Conservation (phyloP, 1,140 invertebrate species). For the Achatina immaculata region DNA sequence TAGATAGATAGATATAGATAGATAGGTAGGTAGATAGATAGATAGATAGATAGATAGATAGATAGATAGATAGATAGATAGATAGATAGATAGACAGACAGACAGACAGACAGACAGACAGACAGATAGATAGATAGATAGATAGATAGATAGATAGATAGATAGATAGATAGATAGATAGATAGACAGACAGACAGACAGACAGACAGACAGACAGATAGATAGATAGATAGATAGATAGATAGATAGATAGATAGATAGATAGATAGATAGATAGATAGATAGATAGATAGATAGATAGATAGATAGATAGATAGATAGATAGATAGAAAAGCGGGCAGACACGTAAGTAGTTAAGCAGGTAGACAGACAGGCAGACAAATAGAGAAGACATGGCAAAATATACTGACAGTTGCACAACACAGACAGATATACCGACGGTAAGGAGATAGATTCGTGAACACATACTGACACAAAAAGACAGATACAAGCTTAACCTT, state of each 20-base stretch:
- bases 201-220: neutral
- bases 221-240: too few relatives aligned
- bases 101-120: too few relatives aligned
- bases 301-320: neutral
- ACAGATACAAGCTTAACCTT: too few relatives aligned
- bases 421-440: too few relatives aligned
- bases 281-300: neutral
- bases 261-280: neutral
- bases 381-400: neutral
- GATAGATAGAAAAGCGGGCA: neutral
- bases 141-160: neutral
- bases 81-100: too few relatives aligned
- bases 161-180: too few relatives aligned
- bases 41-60: neutral
- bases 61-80: neutral
- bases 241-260: neutral
- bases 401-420: neutral
- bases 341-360: neutral
- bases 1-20: too few relatives aligned
- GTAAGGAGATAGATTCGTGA: too few relatives aligned
- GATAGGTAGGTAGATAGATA: too few relatives aligned
- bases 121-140: too few relatives aligned
- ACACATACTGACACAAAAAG: neutral
- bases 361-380: neutral
- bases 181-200: neutral